Conservation (phyloP, 2,113 vertebrate genomes). For the Thamnaconus septentrionalis region DNA sequence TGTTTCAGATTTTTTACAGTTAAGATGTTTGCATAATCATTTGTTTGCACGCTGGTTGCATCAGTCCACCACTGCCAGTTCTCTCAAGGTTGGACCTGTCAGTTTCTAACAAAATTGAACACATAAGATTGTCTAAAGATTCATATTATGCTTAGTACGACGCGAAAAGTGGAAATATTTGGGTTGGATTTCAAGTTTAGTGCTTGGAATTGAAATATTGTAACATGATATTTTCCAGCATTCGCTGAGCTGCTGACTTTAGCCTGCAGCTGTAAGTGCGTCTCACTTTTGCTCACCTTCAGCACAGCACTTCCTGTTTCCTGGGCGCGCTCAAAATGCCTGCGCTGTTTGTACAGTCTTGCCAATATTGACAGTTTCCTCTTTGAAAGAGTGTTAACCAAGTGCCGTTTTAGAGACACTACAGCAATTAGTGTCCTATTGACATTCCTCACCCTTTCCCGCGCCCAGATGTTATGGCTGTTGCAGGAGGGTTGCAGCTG, state of each 20-base stretch:
- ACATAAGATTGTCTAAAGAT: not conserved
- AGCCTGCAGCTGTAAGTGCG: conserved; percentile 50
- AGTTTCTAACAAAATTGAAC: conserved; percentile 14
- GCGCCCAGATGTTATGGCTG: conserved; percentile 55
- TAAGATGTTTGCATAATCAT: no score
- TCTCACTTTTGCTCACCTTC: conserved; percentile 47
- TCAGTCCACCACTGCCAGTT: no score
- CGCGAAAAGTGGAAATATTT: conserved; percentile 7
- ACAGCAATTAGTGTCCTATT: conserved; percentile 26
- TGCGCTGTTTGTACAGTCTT: conserved; percentile 47
- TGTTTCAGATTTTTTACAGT: no score
- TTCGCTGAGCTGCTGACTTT: conserved; percentile 33
- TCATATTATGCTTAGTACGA: not conserved
- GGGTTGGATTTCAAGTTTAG: conserved; percentile 43
- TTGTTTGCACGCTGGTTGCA: no score
- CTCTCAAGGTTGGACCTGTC: no score
- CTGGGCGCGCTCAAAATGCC: conserved; percentile 11
- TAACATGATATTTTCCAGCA: conserved; percentile 54
- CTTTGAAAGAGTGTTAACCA: conserved; percentile 18
- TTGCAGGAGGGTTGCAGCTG: conserved; percentile 17
- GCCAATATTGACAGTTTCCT: conserved; percentile 50
- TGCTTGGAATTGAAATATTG: conserved; percentile 20
- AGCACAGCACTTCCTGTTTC: not conserved
- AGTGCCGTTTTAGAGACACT: conserved; percentile 30
- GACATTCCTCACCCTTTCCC: conserved; percentile 37